Evolutionary conservation across 2,888 invertebrate genomes (phyloP).

Genomic region (Timema cristinae): DNA sequence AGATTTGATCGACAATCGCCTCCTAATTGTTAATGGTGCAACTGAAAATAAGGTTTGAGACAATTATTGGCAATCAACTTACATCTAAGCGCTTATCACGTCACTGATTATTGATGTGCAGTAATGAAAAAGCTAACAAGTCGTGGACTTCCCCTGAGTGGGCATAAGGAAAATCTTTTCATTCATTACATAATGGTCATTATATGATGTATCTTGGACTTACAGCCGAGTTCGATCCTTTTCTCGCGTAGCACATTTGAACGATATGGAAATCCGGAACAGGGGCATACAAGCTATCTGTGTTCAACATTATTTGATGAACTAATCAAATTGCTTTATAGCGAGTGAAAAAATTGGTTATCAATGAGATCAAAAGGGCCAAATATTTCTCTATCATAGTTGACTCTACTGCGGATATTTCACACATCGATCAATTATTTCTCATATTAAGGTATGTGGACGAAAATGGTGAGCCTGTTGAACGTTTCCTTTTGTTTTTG

Average conservation of each 20-base stretch:
- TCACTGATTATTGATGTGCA: no score
- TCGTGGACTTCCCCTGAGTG: no score
- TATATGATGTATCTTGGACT: no score
- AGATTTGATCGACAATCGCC: no score
- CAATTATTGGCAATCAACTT: no score
- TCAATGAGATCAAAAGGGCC: not conserved
- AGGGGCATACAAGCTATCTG: not conserved
- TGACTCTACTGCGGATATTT: not conserved
- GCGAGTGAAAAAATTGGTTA: not conserved
- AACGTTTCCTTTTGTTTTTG: not conserved
- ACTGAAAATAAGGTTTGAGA: no score
- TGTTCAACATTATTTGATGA: not conserved
- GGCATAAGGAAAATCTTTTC: no score
- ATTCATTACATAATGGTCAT: no score
- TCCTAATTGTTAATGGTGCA: no score
- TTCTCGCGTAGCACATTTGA: not conserved
- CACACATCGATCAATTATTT: conserved; percentile 6
- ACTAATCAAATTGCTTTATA: not conserved
- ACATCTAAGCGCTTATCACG: no score
- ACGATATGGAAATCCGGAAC: not conserved
- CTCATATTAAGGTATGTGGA: not conserved
- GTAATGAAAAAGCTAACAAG: no score
- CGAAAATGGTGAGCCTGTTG: conserved; percentile 1
- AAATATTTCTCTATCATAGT: conserved; percentile 15
- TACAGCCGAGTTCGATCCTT: not conserved